Conservation (phyloP, 2,113 vertebrate genomes). For the Ciconia boyciana region DNA sequence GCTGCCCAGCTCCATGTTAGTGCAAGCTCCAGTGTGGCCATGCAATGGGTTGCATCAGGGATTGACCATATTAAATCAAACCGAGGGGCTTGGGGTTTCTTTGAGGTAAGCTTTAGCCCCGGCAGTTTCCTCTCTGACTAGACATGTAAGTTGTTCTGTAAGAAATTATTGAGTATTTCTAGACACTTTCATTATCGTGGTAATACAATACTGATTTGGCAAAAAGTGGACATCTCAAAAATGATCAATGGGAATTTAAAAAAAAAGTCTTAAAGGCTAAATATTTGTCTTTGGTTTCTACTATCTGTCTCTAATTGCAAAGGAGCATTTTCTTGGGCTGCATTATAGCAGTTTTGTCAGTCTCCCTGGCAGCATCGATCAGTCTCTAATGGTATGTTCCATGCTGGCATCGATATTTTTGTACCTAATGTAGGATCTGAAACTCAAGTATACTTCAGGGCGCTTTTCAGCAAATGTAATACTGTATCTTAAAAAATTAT, state of each 20-base stretch:
- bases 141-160: not conserved
- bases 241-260: not conserved
- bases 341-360: not conserved
- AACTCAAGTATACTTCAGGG: not conserved
- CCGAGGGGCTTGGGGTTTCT: rapidly evolving
- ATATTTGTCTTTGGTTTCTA: not conserved
- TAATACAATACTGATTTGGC: not conserved
- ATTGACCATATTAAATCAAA: not conserved
- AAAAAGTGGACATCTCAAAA: not conserved
- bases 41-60: not conserved
- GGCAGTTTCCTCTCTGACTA: not conserved
- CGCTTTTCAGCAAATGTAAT: not conserved
- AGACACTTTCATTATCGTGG: rapidly evolving
- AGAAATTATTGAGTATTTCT: not conserved
- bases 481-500: not conserved
- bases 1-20: not conserved
- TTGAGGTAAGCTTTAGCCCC: not conserved
- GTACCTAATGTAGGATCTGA: not conserved
- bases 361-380: not conserved
- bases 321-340: not conserved
- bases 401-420: not conserved
- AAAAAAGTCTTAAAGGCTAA: not conserved
- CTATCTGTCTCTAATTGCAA: not conserved
- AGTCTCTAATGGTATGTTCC: not conserved
- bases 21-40: rapidly evolving